phyloP scores from a whole-genome alignment of 1,140 invertebrate genomes.

The Vanessa tameamea region DNA sequence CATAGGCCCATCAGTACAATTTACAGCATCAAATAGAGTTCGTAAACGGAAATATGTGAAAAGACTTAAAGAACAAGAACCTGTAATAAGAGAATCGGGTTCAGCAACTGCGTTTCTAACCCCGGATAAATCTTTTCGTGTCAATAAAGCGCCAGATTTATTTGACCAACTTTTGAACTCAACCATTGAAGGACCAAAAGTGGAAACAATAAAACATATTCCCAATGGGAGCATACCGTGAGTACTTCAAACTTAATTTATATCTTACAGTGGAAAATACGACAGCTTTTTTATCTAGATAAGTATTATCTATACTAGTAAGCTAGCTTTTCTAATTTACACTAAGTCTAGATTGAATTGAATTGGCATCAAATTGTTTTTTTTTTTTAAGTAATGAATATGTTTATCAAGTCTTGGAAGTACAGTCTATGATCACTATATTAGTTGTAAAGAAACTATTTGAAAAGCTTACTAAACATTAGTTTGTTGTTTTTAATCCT shows the following conservation, averaged over 20 bases:
- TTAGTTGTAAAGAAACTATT: too few species aligned
- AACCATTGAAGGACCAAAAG: slow-evolving; percentile 28
- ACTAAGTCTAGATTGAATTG: too few species aligned
- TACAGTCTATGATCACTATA: too few species aligned
- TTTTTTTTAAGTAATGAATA: too few species aligned
- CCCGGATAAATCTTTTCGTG: slow-evolving; percentile 68
- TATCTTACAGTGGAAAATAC: too few species aligned
- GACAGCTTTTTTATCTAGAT: too few species aligned
- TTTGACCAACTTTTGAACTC: slow-evolving; percentile 68
- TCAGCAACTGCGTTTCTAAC: slow-evolving; percentile 56
- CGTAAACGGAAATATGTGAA: slow-evolving; percentile 71
- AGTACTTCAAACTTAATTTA: not conserved
- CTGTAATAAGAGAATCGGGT: slow-evolving; percentile 35
- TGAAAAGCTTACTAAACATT: too few species aligned
- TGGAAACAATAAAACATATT: slow-evolving; percentile 12
- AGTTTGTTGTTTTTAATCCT: too few species aligned
- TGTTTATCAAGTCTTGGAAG: too few species aligned
- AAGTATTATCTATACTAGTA: too few species aligned
- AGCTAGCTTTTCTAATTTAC: too few species aligned
- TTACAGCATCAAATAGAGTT: slow-evolving; percentile 54
- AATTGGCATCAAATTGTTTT: too few species aligned
- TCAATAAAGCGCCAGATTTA: slow-evolving; percentile 64
- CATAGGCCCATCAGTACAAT: slow-evolving; percentile 52
- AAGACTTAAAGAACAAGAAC: slow-evolving; percentile 48
- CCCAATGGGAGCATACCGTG: not conserved